Evolutionary conservation across 2,888 invertebrate species (phyloP), one percentile per base, ranked within the genome.

Genomic region (Drosophila kuntzei): DNA sequence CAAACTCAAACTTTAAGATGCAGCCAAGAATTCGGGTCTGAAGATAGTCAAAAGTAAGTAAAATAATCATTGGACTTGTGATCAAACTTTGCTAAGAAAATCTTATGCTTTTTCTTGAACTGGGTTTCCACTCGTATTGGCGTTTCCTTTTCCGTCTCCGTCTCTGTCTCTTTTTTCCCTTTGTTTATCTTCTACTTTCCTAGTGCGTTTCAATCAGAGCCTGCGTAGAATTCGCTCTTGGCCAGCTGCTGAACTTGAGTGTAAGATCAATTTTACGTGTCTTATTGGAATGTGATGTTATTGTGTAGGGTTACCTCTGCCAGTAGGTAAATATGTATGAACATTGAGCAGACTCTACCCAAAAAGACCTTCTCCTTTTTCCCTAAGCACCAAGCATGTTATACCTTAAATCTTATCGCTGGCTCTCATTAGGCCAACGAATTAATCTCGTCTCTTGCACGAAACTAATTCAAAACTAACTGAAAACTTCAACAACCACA

Each of bases 1-100:
- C 8, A 32, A 63, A 65, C 39, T 49, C 58, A 54, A 54, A 63
- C 62, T 51, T 34, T 46, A 69, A 89, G 90, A 89, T 71, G 89
- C 80, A 65, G 85, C 72, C 73, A 82, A 80, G 46, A 78, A 70
- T 29, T 44, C 79, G 71, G 85, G 85, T 60, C 71, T 90, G 58
- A 91, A 91, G 73, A 57, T 88, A 68, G 82, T 86, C 16, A 92
- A 92, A 90, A 82, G 92, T 92, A 91, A 92, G 92, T 91, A 90
- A 80, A 72, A 80, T 71, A 79, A n/a, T 39, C 20, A 9, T 14
- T 8, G 32, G 41, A 11, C 16, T 14, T n/a, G n/a, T 25, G 25
- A 25, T 41, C 7, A 12, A 16, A 41, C 6, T 41, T 29, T 16
- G 12, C 20, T 27, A 27, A 32, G 46, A 20, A 8, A n/a, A 29